Conservation (phyloP, 2,888 invertebrate species). For the Nineta flava region DNA sequence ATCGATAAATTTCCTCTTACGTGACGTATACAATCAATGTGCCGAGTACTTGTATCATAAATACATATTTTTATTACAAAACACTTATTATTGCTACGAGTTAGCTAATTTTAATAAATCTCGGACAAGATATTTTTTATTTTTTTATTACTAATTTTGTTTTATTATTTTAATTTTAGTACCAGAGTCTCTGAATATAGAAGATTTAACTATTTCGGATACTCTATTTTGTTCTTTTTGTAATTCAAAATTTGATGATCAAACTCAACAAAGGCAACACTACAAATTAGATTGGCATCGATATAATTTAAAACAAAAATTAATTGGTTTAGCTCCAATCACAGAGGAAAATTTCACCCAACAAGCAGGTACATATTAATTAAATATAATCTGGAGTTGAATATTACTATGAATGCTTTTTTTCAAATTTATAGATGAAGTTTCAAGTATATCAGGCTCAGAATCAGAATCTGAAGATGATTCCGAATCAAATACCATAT, state of each 20-base stretch:
- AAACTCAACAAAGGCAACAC: slow-evolving; percentile 51
- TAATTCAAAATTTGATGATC: slow-evolving; percentile 34
- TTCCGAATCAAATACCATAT: slow-evolving; percentile 23
- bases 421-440: slow-evolving; percentile 34
- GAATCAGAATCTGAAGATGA: slow-evolving; percentile 32
- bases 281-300: slow-evolving; percentile 76
- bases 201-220: slow-evolving; percentile 26
- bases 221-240: slow-evolving; percentile 36
- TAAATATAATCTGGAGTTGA: too few species aligned
- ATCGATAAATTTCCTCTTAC: too few species aligned
- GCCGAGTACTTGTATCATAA: too few species aligned
- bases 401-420: background rate
- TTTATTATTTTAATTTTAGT: background rate
- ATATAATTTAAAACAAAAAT: slow-evolving; percentile 59
- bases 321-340: slow-evolving; percentile 38
- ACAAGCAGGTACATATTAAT: slow-evolving; percentile 25
- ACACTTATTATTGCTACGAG: too few species aligned
- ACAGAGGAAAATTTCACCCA: slow-evolving; percentile 39
- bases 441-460: slow-evolving; percentile 50
- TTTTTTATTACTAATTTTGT: too few species aligned
- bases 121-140: too few species aligned
- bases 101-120: too few species aligned
- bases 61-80: too few species aligned
- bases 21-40: too few species aligned
- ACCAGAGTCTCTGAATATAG: background rate